A percentile compares a stretch with the other conserved stretches of the same genome.
Evolutionary conservation across 2,113 vertebrate genomes (phyloP).

Genomic region (Thomomys bottae): DNA sequence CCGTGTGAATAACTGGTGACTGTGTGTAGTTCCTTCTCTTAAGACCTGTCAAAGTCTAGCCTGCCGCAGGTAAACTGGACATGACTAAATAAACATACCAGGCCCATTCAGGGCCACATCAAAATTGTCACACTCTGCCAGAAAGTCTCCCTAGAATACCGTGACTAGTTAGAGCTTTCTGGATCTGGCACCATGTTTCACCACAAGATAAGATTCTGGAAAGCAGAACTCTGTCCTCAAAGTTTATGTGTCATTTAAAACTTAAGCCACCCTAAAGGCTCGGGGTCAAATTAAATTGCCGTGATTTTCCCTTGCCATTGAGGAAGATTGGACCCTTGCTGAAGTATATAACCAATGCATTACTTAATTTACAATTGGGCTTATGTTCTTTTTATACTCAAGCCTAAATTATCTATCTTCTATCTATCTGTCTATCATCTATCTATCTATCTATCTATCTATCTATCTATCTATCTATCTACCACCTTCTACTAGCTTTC

Average conservation of each 20-base stretch:
- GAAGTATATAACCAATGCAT: background rate
- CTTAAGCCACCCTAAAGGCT: background rate
- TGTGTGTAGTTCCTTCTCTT: background rate
- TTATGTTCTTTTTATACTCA: background rate
- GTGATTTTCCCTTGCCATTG: background rate
- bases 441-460: background rate
- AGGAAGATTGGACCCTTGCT: background rate
- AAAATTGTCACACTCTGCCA: background rate
- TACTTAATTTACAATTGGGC: background rate
- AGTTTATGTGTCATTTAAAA: background rate
- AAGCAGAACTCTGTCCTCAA: background rate
- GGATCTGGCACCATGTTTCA: background rate
- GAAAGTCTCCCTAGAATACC: constrained; percentile 33
- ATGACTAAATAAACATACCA: constrained; percentile 50
- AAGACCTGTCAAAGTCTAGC: constrained; percentile 53
- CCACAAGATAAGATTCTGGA: constrained; percentile 34
- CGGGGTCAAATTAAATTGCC: background rate
- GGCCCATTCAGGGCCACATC: background rate
- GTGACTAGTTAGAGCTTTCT: background rate
- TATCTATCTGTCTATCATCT: background rate
- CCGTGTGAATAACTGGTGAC: constrained; percentile 34
- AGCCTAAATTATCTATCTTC: background rate
- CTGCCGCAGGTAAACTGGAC: constrained; percentile 72
- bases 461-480: background rate
- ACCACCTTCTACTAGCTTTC: background rate